Percentiles rank a stretch among this genome's conserved stretches.
Evolutionary conservation across 2,888 invertebrate genomes (phyloP).

Genomic region (Sinhomidia bicolor): DNA sequence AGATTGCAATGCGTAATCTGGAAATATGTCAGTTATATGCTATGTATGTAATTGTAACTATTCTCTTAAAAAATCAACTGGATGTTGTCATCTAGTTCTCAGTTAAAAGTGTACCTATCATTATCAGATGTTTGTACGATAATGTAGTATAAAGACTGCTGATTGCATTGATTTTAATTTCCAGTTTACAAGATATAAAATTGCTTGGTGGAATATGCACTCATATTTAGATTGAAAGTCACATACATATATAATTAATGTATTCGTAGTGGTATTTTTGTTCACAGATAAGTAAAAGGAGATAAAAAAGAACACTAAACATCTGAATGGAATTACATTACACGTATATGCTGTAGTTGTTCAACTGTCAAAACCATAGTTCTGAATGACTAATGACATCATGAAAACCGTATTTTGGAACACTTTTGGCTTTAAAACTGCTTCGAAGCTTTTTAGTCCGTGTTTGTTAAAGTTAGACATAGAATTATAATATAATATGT

Average conservation of each 20-base stretch:
- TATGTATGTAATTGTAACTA: too few species aligned
- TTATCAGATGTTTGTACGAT: too few species aligned
- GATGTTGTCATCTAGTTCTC: too few species aligned
- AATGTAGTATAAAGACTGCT: too few species aligned
- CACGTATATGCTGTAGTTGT: background rate
- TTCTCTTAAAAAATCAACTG: too few species aligned
- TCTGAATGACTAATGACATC: background rate
- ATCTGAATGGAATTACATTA: background rate
- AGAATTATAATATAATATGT: background rate
- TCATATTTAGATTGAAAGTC: too few species aligned
- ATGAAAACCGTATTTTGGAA: slow-evolving; percentile 11
- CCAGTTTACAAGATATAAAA: background rate
- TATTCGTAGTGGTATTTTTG: background rate
- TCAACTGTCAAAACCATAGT: background rate
- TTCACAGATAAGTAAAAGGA: background rate
- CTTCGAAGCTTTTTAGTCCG: slow-evolving; percentile 1
- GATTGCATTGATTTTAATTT: too few species aligned
- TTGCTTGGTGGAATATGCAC: background rate
- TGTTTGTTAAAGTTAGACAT: background rate
- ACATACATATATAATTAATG: too few species aligned
- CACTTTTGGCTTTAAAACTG: slow-evolving; percentile 27
- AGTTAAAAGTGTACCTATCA: too few species aligned
- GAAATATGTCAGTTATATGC: too few species aligned
- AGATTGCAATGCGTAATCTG: too few species aligned
- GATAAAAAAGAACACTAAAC: background rate